Evolutionary conservation across 1,140 invertebrate species (phyloP).

Genomic region (Apis dorsata): DNA sequence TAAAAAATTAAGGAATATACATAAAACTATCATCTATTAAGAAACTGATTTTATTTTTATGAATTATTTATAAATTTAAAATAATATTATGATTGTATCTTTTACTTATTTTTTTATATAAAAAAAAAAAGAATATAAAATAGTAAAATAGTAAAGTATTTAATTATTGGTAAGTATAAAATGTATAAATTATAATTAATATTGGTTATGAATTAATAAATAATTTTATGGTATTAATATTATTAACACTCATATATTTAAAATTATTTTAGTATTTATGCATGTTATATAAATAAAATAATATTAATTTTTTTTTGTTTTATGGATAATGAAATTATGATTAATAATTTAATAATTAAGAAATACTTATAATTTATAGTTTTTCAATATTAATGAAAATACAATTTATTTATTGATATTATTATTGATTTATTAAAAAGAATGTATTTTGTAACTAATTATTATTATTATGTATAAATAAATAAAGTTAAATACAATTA

Average conservation of each 20-base stretch:
- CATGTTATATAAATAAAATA: constrained; percentile 38
- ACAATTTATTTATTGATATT: not conserved
- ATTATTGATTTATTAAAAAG: constrained; percentile 6
- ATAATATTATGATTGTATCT: not conserved
- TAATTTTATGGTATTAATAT: constrained; percentile 11
- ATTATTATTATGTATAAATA: constrained; percentile 25
- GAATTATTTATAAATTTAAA: constrained; percentile 3
- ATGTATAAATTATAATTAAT: constrained; percentile 2
- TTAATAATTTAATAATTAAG: not conserved
- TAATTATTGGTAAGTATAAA: constrained; percentile 15
- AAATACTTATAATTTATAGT: constrained; percentile 6
- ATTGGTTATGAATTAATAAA: constrained; percentile 6
- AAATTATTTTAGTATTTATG: constrained; percentile 38
- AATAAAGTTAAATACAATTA: constrained; percentile 30
- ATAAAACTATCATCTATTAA: not conserved
- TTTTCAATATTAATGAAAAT: constrained; percentile 1
- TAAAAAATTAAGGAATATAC: constrained; percentile 26
- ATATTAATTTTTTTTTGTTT: not conserved
- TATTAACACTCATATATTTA: not conserved
- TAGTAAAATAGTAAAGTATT: not conserved
- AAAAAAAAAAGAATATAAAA: not conserved
- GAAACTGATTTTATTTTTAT: constrained; percentile 17
- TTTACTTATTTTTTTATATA: not conserved
- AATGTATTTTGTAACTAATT: constrained; percentile 25
- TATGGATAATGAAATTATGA: not conserved